phyloP scores from a whole-genome alignment of 2,888 invertebrate species.

The Troilus luridus region DNA sequence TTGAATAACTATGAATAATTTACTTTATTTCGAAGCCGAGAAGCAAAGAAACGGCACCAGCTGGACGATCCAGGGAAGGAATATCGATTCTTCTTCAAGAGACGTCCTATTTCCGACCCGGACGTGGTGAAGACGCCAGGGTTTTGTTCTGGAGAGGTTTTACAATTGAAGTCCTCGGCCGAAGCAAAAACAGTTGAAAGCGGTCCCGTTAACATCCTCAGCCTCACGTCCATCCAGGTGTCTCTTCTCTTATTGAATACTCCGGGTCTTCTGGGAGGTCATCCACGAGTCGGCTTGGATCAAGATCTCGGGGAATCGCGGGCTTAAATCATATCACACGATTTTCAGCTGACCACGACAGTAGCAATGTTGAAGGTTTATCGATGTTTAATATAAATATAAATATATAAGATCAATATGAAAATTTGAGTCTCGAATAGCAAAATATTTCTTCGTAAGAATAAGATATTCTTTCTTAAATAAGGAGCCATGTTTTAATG shows the following conservation, averaged over 20 bases:
- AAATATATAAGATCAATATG: too few relatives aligned
- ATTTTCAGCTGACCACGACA: too few relatives aligned
- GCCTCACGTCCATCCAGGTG: background rate
- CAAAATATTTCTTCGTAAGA: too few relatives aligned
- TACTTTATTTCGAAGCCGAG: background rate
- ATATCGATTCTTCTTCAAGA: background rate
- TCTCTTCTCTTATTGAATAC: background rate
- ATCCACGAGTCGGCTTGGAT: background rate
- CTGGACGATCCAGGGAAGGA: background rate
- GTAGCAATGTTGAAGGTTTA: too few relatives aligned
- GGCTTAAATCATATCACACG: too few relatives aligned
- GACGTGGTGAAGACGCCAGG: background rate
- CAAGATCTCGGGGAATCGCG: too few relatives aligned
- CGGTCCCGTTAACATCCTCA: background rate
- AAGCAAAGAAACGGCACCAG: background rate
- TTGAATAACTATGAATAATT: too few relatives aligned
- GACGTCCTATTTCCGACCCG: background rate
- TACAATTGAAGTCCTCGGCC: background rate
- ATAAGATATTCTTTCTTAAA: too few relatives aligned
- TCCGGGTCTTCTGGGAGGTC: background rate
- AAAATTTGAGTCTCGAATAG: too few relatives aligned
- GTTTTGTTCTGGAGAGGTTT: background rate
- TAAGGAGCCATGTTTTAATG: too few relatives aligned
- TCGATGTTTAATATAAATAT: too few relatives aligned
- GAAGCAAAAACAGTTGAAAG: conserved; percentile 10